phyloP scores from a whole-genome alignment of 2,797 vertebrate species.

The Pseudotriccus pelzelni region DNA sequence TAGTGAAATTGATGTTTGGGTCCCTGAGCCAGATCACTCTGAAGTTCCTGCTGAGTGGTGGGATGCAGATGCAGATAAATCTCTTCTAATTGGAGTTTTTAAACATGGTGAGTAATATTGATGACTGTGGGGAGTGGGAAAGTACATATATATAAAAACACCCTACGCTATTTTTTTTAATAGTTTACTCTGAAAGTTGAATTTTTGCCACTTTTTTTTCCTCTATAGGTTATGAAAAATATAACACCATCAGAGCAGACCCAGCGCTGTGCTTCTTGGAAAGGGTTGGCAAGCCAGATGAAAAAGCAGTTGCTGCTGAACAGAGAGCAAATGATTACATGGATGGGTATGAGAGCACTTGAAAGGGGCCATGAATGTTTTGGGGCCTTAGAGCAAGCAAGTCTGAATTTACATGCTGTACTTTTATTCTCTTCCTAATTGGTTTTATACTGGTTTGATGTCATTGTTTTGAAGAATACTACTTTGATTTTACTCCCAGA shows the following conservation, averaged over 20 bases:
- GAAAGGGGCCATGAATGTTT: background rate
- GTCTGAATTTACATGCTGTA: background rate
- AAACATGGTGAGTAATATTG: slow-evolving; percentile 88
- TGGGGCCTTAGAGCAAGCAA: background rate
- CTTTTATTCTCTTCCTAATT: background rate
- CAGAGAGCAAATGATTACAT: slow-evolving; percentile 97
- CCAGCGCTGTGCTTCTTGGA: slow-evolving; percentile 94
- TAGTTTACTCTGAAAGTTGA: background rate
- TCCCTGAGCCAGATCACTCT: slow-evolving; percentile 94
- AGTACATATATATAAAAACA: background rate
- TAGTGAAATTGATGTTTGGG: slow-evolving; percentile 95
- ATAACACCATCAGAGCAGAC: slow-evolving; percentile 96
- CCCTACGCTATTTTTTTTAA: background rate
- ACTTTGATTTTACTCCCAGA: background rate
- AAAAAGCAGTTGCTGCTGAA: slow-evolving; percentile 97
- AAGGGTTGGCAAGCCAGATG: slow-evolving; percentile 93
- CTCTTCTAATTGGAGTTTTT: slow-evolving; percentile 92
- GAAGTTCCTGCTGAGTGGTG: slow-evolving; percentile 96
- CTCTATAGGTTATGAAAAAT: slow-evolving; percentile 93
- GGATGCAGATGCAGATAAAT: slow-evolving; percentile 93
- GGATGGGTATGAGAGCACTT: slow-evolving; percentile 86
- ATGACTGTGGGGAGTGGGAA: background rate
- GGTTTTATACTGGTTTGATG: background rate
- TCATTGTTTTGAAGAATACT: background rate
- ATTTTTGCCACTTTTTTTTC: background rate